Evolutionary conservation across 2,888 invertebrate species (phyloP), one percentile per base, ranked within the genome.

Genomic region (Eueremaeus valkanovi): DNA sequence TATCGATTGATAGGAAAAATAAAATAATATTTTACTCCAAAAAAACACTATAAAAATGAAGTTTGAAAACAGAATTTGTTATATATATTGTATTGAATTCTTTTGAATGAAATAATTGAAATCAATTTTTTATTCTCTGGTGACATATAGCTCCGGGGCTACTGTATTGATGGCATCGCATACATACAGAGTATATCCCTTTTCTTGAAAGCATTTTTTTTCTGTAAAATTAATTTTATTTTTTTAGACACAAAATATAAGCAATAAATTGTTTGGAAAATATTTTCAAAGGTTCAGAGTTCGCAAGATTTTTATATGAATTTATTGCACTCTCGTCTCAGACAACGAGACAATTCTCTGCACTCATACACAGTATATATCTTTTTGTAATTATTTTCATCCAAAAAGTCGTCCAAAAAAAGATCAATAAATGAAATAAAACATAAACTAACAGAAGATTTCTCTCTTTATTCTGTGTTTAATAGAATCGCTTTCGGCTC

Each of bases 21-120:
- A 49, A 49, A 5, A 49, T n/a, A n/a, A 49, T n/a, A n/a, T 21
- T 49, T 11, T 40, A 9, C n/a, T 49, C n/a, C 1, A 11, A 49
- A 49, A 49, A 45, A 18, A 18, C 49, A 49, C 21, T 49, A 49
- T n/a, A 49, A 21, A 49, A 49, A 49, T 49, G 18, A 21, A 49
- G n/a, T 49, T 49, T 49, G 18, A n/a, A n/a, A 21, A 49, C 49
- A 21, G n/a, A 49, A 49, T 9, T 40, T 49, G 5, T 21, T 21
- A 5, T 40, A 2, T 49, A 49, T n/a, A 49, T 49, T 49, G 49
- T n/a, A 49, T 49, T 49, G n/a, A 49, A 49, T 49, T 49, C 49
- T n/a, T n/a, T n/a, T 49, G 49, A 49, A 49, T 49, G 49, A 49
- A 49, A 49, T 49, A 49, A 49, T 49, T 49, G 49, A 49, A 49